Evolutionary conservation across 2,113 vertebrate species (phyloP), one percentile per base, ranked within the genome.

Genomic region (Brachirus orientalis): DNA sequence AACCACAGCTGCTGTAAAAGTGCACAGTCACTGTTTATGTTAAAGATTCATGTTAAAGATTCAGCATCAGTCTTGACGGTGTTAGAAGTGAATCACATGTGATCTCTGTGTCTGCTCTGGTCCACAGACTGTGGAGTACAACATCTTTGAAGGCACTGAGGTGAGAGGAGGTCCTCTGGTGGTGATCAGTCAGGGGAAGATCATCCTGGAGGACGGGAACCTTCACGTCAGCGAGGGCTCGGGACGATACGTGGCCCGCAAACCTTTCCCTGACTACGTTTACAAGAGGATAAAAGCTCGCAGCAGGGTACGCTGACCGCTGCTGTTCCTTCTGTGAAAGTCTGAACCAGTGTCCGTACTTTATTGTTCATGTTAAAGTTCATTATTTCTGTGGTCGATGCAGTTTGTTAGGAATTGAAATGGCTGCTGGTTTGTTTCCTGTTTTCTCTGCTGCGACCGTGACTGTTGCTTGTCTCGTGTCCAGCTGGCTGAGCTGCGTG

Each of bases 141-240:
- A 99, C 63, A 98, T 99, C 91, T 98, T 99, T 0, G 98, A 99
- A 71, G 98, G 97, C 53, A 94, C 93, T 84, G 98, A 99, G 80
- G 96, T 97, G 63, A 97, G 97, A 0, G 98, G 98, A 0, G 95
- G 94, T 0, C 97, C 98, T 0, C 90, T 99, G 86, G 96, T 99
- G 87, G 98, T 99, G 19, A 99, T 99, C 92, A 99, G 98, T 91
- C 98, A 99, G 90, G 98, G 97, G 2, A 99, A 98, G 93, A 98
- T 99, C 0, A 96, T 99, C 35, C 82, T 98, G 86, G 98, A 99
- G 86, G 97, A 98, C 0, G 96, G 97, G 11, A 97, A 80, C 28
- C 94, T 99, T 0, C 97, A 99, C 0, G 92, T 92, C 61, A 96
- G 94, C 0, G 97, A 98, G 84, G 98, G 98, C 8, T 97, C 95